Conservation (phyloP, 2,797 vertebrate genomes). For the Columba guinea region DNA sequence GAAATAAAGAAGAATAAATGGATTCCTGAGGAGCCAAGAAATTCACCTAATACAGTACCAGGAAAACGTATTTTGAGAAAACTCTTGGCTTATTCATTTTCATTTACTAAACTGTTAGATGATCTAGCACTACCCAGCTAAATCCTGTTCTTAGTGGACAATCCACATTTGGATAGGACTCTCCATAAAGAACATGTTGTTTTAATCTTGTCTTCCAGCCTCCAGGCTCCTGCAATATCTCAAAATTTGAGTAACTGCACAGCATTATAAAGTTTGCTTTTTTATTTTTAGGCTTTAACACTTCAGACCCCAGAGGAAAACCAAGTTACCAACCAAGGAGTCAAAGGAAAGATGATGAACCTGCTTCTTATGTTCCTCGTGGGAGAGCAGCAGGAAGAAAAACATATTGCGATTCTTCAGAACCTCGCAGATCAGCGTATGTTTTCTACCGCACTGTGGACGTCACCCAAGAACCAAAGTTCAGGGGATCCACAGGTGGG, state of each 20-base stretch:
- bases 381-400: slow-evolving; percentile 44
- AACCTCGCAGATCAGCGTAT: background rate
- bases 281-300: slow-evolving; percentile 32
- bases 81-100: too few relatives aligned
- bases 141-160: too few relatives aligned
- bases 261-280: background rate
- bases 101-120: too few relatives aligned
- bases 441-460: slow-evolving; percentile 6
- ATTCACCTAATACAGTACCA: too few relatives aligned
- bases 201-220: too few relatives aligned
- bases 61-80: too few relatives aligned
- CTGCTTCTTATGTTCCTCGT: slow-evolving; percentile 16
- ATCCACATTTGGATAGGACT: too few relatives aligned
- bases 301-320: slow-evolving; percentile 58
- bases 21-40: too few relatives aligned
- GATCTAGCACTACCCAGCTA: too few relatives aligned
- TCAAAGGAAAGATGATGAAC: slow-evolving; percentile 51
- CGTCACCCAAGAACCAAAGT: slow-evolving; percentile 42
- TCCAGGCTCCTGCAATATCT: too few relatives aligned
- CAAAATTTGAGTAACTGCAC: background rate
- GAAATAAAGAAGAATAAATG: too few relatives aligned
- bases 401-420: background rate
- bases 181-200: too few relatives aligned
- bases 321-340: slow-evolving; percentile 53
- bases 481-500: slow-evolving; percentile 53